A percentile compares a stretch with the other conserved stretches of the same genome.
phyloP scores from a whole-genome alignment of 2,797 vertebrate genomes.

The Artibeus jamaicensis region DNA sequence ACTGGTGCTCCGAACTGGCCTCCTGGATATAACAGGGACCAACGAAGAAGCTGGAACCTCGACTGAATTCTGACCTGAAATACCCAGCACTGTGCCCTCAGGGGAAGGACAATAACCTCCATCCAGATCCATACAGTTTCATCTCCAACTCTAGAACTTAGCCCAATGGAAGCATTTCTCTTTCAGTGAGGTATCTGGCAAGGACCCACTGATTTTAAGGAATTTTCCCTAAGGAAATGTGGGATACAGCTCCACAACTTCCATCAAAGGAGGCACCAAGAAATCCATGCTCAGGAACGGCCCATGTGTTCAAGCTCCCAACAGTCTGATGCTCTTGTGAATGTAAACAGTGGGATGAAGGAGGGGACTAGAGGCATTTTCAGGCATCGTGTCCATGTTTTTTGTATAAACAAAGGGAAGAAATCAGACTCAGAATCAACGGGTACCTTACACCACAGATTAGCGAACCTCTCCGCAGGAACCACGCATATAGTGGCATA shows the following conservation, averaged over 20 bases:
- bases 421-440: background rate
- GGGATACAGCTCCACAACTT: background rate
- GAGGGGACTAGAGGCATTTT: background rate
- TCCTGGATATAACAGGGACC: background rate
- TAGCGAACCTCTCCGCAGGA: background rate
- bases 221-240: background rate
- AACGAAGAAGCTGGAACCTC: background rate
- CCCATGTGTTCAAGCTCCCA: background rate
- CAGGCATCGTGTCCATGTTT: background rate
- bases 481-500: background rate
- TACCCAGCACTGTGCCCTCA: background rate
- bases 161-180: background rate
- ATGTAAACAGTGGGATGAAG: background rate
- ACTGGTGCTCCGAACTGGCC: background rate
- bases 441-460: background rate
- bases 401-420: constrained; percentile 3
- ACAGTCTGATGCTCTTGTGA: background rate
- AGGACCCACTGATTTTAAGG: background rate
- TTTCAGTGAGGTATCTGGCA: background rate
- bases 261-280: background rate
- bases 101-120: background rate
- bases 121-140: background rate
- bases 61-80: background rate
- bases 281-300: background rate
- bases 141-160: background rate